A percentile compares a stretch with the other conserved stretches of the same genome.
Conservation (phyloP, 2,888 invertebrate species). For the Antheraea assamensis region DNA sequence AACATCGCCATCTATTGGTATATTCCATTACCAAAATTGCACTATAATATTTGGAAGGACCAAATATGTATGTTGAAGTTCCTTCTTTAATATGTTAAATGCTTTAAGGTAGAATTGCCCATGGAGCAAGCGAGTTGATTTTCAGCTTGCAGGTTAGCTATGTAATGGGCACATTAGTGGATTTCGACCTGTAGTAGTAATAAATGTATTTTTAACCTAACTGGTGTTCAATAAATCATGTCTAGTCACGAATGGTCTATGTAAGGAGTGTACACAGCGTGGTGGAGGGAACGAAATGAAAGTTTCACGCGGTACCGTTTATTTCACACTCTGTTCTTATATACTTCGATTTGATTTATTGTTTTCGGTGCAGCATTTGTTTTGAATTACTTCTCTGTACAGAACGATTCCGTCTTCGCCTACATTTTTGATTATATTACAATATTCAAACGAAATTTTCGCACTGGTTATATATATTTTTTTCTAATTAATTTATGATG, state of each 20-base stretch:
- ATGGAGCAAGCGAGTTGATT: too few relatives aligned
- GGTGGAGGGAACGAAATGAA: slow-evolving; percentile 68
- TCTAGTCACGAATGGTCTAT: not conserved
- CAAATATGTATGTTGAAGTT: too few relatives aligned
- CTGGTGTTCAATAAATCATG: not conserved
- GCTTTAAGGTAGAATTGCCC: too few relatives aligned
- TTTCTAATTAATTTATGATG: too few relatives aligned
- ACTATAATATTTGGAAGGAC: too few relatives aligned
- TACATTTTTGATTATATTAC: not conserved
- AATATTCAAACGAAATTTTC: not conserved
- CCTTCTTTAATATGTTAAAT: too few relatives aligned
- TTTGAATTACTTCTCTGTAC: slow-evolving; percentile 57
- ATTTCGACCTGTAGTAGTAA: too few relatives aligned
- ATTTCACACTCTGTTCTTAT: slow-evolving; percentile 52
- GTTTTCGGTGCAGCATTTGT: slow-evolving; percentile 55
- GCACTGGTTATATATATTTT: not conserved
- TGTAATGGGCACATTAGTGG: too few relatives aligned
- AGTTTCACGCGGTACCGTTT: slow-evolving; percentile 56
- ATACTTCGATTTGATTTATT: slow-evolving; percentile 73
- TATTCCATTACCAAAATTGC: too few relatives aligned
- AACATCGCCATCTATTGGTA: too few relatives aligned
- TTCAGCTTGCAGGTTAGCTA: too few relatives aligned
- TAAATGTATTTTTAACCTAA: not conserved
- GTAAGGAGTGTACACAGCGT: slow-evolving; percentile 63
- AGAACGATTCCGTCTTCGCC: slow-evolving; percentile 27